Base-by-base conservation (phyloP, 2,888 invertebrate species). In the Chloroclysta siterata region DNA sequence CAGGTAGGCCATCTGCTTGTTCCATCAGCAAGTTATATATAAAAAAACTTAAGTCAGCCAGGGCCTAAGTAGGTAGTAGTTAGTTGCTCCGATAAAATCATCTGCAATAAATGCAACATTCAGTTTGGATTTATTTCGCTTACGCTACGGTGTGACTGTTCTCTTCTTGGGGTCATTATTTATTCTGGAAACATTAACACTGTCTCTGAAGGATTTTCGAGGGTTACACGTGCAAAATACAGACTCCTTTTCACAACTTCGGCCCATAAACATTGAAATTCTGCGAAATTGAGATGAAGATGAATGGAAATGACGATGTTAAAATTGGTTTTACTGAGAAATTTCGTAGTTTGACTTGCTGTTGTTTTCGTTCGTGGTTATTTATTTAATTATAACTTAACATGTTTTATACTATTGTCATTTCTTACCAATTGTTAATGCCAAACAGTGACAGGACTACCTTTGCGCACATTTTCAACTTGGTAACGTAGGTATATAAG, bases 141-240 rank as follows among this genome's bases (percentile, higher is more conserved):
- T 39, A 59, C 64, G 42, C 13, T 22, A 28, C 60, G 47, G 65
- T 65, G 68, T 65, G 29, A 68, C 15, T 47, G 54, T 61, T 63
- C 65, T 57, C 59, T 61, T 48, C 48, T n/a, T 66, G 55, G 56
- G 58, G 69, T 72, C 77, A 76, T 80, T 77, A 80, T 75, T 82
- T 68, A 70, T 70, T 67, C 70, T 52, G 56, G 51, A 72, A 76
- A 77, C 81, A 81, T 81, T 79, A 79, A 48, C 50, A 13, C 64
- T 63, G 60, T 68, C 73, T 75, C 77, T 14, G 70, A 72, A 68
- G 67, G 66, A 72, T 71, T 72, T 72, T 77, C 75, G 76, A 76
- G 72, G 75, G 79, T 80, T 81, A 80, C 73, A 71, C 70, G 72
- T 68, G 76, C 75, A 78, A 77, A 78, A 66, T 65, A 59, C 58